These are phyloP conservation scores for Psittacara wagleri DNA, from an alignment of 2,113 vertebrate species.

Conservation along the genomic window DNA sequence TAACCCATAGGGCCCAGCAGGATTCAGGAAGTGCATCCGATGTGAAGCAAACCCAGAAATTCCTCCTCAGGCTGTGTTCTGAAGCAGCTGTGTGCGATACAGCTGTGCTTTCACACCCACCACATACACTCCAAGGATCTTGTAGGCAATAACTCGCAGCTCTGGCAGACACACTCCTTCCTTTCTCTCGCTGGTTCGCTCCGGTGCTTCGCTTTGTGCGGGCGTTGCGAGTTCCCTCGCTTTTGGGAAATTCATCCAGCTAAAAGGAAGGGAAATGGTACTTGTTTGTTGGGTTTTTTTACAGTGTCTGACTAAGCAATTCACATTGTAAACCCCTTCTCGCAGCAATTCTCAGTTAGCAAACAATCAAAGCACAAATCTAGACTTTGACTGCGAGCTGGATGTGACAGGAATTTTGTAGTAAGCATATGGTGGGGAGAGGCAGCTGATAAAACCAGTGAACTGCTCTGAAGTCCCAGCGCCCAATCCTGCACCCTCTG, in stretches of 20 bases:
- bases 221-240: not conserved
- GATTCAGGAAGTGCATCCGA: constrained; percentile 2
- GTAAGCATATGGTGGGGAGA: not conserved
- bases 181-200: not conserved
- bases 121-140: not conserved
- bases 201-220: not conserved
- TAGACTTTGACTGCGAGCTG: not conserved
- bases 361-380: constrained; percentile 36
- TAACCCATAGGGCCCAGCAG: not conserved
- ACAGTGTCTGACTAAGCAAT: not conserved
- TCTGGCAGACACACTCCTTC: not conserved
- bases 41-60: not conserved
- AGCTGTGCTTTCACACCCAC: not conserved
- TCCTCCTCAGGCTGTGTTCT: not conserved
- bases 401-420: constrained; percentile 22
- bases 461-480: not conserved
- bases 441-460: not conserved
- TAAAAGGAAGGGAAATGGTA: not conserved
- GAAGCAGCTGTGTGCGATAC: not conserved
- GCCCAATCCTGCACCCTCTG: not conserved
- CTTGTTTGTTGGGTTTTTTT: not conserved
- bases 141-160: not conserved
- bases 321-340: not conserved
- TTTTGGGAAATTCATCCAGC: not conserved
- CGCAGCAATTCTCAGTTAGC: constrained; percentile 30